Evolutionary conservation across 2,797 vertebrate species (phyloP).

Genomic region (Morelia viridis): DNA sequence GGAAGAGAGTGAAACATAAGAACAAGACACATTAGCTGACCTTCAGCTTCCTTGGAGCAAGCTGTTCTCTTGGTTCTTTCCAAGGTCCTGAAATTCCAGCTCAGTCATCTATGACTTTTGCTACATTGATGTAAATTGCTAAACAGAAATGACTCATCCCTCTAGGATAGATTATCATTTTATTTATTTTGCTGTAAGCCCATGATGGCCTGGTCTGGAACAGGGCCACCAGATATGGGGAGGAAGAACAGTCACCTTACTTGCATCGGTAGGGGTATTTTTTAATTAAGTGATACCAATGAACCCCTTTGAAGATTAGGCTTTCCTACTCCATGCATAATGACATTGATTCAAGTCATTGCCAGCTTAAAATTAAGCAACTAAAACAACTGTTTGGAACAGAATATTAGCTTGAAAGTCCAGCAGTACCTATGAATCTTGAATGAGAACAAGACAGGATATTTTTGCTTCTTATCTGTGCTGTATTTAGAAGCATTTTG

Average conservation of each 20-base stretch:
- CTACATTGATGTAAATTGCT: not conserved
- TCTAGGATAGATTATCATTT: not conserved
- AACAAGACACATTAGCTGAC: not conserved
- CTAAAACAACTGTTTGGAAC: not conserved
- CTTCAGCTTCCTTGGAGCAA: not conserved
- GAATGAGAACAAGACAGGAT: not conserved
- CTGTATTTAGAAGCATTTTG: not conserved
- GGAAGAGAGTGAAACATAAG: not conserved
- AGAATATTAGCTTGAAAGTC: not conserved
- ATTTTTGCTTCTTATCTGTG: not conserved
- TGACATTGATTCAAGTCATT: not conserved
- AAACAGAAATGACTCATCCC: not conserved
- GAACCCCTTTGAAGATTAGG: not conserved
- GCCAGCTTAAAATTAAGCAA: not conserved
- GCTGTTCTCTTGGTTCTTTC: not conserved
- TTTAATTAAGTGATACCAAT: not conserved
- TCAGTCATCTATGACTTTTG: not conserved
- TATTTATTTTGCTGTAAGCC: not conserved
- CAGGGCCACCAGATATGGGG: not conserved
- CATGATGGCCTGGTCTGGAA: not conserved
- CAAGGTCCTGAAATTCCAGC: not conserved
- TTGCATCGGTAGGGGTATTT: not conserved
- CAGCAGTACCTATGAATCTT: not conserved
- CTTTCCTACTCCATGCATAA: not conserved
- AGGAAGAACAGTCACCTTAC: not conserved